Percentiles rank a stretch among this genome's conserved stretches.
These are phyloP conservation scores for Tursiops truncatus DNA, from an alignment of 2,113 vertebrate genomes.

Conservation along the genomic window DNA sequence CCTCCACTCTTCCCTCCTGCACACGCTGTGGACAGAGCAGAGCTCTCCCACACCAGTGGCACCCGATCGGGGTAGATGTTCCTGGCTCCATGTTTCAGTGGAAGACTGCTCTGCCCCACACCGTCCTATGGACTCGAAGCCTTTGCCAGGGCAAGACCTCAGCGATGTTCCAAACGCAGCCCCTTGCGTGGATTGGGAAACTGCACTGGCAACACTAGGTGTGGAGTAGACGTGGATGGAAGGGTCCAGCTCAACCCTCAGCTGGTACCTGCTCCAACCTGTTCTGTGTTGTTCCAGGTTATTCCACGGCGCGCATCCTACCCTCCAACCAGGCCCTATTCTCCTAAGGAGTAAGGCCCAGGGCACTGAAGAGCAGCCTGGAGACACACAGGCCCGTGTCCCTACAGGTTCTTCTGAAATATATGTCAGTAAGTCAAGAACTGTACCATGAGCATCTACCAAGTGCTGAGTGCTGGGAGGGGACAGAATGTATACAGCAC, in stretches of 20 bases:
- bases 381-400: background rate
- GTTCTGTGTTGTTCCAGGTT: background rate
- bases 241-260: background rate
- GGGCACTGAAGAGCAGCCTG: background rate
- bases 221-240: background rate
- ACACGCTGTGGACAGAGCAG: background rate
- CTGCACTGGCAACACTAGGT: background rate
- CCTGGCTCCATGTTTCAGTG: background rate
- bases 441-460: background rate
- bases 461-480: background rate
- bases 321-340: background rate
- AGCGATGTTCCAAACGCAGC: background rate
- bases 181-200: background rate
- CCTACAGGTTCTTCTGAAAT: background rate
- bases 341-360: background rate
- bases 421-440: background rate
- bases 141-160: background rate
- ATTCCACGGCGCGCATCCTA: rapidly evolving
- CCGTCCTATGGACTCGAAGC: background rate
- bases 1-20: background rate
- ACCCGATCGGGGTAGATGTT: background rate
- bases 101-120: background rate
- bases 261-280: background rate
- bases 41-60: no score
- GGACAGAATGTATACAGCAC: no score